Evolutionary conservation across 2,888 invertebrate species (phyloP).

Genomic region (Dryocosmus kuriphilus): DNA sequence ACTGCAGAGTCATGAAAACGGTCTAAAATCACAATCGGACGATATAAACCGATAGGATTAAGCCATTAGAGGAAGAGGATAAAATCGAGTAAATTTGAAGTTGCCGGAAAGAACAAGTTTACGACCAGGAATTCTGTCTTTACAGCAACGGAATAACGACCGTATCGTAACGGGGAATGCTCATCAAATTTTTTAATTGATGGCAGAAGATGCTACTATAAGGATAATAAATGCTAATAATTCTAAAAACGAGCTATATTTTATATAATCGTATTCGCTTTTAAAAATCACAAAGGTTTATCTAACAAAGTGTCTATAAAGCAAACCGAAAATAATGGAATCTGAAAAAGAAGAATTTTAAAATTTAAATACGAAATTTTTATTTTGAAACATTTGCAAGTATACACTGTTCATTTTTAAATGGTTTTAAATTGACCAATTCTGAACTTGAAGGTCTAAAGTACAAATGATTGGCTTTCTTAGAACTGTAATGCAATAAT

Average conservation of each 20-base stretch:
- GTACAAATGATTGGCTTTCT: no score
- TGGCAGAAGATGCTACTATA: neutral
- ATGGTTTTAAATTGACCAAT: no score
- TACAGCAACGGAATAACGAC: conserved; percentile 11
- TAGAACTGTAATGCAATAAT: no score
- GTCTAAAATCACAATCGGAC: neutral
- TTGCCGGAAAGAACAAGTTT: conserved; percentile 16
- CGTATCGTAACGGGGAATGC: conserved; percentile 15
- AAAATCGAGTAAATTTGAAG: conserved; percentile 9
- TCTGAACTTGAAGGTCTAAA: no score
- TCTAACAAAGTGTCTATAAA: no score
- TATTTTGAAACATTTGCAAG: no score
- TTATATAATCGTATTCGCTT: neutral
- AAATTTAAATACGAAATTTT: no score
- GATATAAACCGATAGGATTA: conserved; percentile 6
- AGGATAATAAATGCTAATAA: neutral
- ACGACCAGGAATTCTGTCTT: conserved; percentile 23
- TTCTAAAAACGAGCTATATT: neutral
- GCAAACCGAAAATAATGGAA: no score
- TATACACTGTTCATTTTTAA: no score
- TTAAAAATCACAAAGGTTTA: neutral
- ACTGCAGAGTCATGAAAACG: conserved; percentile 23
- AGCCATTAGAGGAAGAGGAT: conserved; percentile 21
- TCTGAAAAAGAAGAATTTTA: no score
- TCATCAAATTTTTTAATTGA: conserved; percentile 9